Evolutionary conservation across 2,113 vertebrate genomes (phyloP).

Genomic region (Rhinogobius similis): DNA sequence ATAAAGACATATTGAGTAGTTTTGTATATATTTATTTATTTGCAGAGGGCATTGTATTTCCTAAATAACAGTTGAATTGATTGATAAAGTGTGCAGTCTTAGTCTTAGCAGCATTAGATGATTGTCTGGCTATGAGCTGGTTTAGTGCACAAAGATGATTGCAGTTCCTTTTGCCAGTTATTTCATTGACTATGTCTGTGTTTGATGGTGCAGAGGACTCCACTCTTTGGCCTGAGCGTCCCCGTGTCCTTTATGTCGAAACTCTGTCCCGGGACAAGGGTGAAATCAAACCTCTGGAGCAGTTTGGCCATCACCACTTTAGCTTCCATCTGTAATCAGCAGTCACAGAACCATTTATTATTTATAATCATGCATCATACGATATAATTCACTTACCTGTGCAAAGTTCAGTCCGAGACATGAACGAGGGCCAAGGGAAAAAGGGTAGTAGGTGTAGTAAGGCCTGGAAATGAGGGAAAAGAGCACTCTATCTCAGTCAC

Average conservation of each 20-base stretch:
- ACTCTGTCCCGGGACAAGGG: slow-evolving; percentile 81
- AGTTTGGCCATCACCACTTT: slow-evolving; percentile 93
- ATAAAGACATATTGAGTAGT: no score
- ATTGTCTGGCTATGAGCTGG: no score
- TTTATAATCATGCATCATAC: no score
- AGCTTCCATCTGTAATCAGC: slow-evolving; percentile 84
- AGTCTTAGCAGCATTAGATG: no score
- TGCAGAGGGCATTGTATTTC: no score
- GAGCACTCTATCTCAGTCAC: background rate
- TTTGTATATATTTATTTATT: no score
- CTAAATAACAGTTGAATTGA: no score
- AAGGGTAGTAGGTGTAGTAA: slow-evolving; percentile 85
- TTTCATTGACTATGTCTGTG: slow-evolving; percentile 46
- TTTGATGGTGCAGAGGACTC: slow-evolving; percentile 83
- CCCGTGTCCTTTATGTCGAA: slow-evolving; percentile 81
- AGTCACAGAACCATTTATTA: background rate
- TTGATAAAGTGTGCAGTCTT: no score
- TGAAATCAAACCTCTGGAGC: slow-evolving; percentile 89
- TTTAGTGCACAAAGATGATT: no score
- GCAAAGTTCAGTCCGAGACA: slow-evolving; percentile 89
- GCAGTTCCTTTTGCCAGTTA: background rate
- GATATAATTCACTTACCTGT: slow-evolving; percentile 76
- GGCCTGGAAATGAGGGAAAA: slow-evolving; percentile 60
- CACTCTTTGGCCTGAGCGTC: slow-evolving; percentile 80
- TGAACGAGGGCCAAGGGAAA: slow-evolving; percentile 86